phyloP scores from a whole-genome alignment of 1,140 invertebrate species.

The Drosophila bifasciata region DNA sequence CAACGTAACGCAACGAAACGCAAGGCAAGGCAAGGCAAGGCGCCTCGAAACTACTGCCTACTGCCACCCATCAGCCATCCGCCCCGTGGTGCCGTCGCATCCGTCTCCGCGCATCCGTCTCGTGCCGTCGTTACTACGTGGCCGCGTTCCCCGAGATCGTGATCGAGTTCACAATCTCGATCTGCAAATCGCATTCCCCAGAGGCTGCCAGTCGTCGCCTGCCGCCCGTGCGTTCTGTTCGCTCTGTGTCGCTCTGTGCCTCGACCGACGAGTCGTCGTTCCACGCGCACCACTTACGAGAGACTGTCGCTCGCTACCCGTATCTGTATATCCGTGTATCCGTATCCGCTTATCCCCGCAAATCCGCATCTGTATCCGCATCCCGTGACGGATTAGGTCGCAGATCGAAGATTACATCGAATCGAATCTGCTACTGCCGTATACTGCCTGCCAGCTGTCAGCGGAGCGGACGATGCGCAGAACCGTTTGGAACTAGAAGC shows the following conservation, averaged over 20 bases:
- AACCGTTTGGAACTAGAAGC: conserved; percentile 60
- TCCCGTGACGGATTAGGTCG: background rate
- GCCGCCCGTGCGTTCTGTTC: conserved; percentile 64
- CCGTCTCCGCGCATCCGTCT: conserved; percentile 4
- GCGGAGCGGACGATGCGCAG: conserved; percentile 22
- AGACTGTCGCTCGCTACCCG: conserved; percentile 13
- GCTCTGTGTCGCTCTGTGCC: conserved; percentile 13
- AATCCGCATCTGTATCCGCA: conserved; percentile 30
- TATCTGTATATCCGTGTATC: conserved; percentile 22
- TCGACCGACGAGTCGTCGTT: background rate
- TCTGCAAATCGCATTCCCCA: conserved; percentile 16
- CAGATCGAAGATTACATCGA: too few relatives aligned
- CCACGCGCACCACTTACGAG: background rate
- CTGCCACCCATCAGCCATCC: conserved; percentile 17
- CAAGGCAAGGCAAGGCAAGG: too few relatives aligned
- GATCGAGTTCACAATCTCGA: conserved; percentile 17
- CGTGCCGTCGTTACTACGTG: conserved; percentile 49
- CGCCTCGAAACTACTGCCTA: too few relatives aligned
- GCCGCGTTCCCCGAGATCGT: conserved; percentile 34
- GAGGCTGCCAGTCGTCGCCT: conserved; percentile 52
- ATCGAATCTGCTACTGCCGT: too few relatives aligned
- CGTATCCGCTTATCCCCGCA: too few relatives aligned
- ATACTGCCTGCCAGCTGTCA: conserved; percentile 55
- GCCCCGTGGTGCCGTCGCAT: conserved; percentile 30
- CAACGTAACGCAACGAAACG: conserved; percentile 35